phyloP scores from a whole-genome alignment of 2,797 vertebrate species.

The Poecilia wingei region DNA sequence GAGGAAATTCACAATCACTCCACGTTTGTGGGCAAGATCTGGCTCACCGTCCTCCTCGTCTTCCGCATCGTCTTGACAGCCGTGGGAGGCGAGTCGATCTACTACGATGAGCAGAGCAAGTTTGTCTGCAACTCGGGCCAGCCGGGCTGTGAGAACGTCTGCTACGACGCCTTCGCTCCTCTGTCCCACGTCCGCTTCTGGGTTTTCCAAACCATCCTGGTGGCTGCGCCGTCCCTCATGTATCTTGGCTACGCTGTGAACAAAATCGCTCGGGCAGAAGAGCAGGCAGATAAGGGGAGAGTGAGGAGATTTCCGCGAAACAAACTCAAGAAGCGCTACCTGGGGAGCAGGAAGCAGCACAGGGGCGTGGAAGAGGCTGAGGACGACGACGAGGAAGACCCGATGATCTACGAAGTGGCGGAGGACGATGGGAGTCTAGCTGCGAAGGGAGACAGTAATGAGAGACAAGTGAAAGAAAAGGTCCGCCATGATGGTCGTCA shows the following conservation, averaged over 20 bases:
- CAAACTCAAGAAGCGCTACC: constrained; percentile 64
- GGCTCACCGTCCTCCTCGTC: constrained; percentile 91
- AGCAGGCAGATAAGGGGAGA: constrained; percentile 62
- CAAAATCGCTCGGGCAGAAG: constrained; percentile 86
- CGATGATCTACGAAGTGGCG: constrained; percentile 86
- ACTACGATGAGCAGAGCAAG: constrained; percentile 95
- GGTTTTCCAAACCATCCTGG: constrained; percentile 95
- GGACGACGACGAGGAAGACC: constrained; percentile 83
- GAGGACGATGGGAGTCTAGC: constrained; percentile 77
- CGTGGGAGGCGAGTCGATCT: constrained; percentile 95
- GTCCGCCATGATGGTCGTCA: constrained; percentile 88
- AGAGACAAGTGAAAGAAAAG: constrained; percentile 66
- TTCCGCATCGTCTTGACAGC: constrained; percentile 95
- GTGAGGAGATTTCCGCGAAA: constrained; percentile 69
- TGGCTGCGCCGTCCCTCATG: constrained; percentile 91
- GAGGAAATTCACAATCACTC: constrained; percentile 98
- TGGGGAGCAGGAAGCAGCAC: constrained; percentile 75
- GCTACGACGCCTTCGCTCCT: constrained; percentile 92
- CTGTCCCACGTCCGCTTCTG: constrained; percentile 96
- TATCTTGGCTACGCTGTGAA: constrained; percentile 94
- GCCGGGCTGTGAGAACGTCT: constrained; percentile 95
- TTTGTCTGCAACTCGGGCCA: constrained; percentile 94
- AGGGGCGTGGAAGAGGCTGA: constrained; percentile 78
- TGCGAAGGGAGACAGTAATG: constrained; percentile 64
- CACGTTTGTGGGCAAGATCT: constrained; percentile 96